A percentile compares a stretch with the other conserved stretches of the same genome.
Evolutionary conservation across 2,888 invertebrate species (phyloP).

Genomic region (Drosophila picticornis): DNA sequence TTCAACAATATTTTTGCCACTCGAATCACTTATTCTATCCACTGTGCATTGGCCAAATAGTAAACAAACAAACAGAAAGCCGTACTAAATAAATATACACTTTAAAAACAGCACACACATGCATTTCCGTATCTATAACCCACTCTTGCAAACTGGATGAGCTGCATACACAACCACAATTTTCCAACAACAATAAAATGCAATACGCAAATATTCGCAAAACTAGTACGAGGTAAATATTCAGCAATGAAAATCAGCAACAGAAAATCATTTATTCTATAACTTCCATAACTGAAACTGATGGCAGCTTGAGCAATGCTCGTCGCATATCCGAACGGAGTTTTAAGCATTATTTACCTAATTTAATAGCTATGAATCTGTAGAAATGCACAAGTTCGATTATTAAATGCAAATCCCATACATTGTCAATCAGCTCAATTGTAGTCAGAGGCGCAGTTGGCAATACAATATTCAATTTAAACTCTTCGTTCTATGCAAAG

Average conservation of each 20-base stretch:
- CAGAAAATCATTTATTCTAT: conserved; percentile 38
- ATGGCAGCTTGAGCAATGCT: neutral
- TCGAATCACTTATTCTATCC: conserved; percentile 13
- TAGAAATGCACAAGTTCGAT: conserved; percentile 54
- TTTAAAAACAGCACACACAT: conserved; percentile 5
- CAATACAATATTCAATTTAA: conserved; percentile 76
- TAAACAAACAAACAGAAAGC: conserved; percentile 49
- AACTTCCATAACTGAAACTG: conserved; percentile 34
- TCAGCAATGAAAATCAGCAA: conserved; percentile 11
- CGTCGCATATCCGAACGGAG: conserved; percentile 13
- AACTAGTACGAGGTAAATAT: conserved; percentile 19
- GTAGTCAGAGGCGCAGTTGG: conserved; percentile 45
- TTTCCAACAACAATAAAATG: conserved; percentile 47
- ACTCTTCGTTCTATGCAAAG: conserved; percentile 73
- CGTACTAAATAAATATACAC: conserved; percentile 38
- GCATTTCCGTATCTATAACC: conserved; percentile 18
- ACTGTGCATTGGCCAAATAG: conserved; percentile 46
- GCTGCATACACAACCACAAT: conserved; percentile 22
- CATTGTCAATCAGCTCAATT: conserved; percentile 62
- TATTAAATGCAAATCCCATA: conserved; percentile 76
- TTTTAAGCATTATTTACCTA: conserved; percentile 49
- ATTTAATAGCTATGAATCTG: conserved; percentile 51
- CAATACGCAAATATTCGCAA: conserved; percentile 60
- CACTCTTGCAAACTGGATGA: neutral
- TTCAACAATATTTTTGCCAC: neutral